Conservation (phyloP, 2,113 vertebrate genomes). For the Sturnira hondurensis region DNA sequence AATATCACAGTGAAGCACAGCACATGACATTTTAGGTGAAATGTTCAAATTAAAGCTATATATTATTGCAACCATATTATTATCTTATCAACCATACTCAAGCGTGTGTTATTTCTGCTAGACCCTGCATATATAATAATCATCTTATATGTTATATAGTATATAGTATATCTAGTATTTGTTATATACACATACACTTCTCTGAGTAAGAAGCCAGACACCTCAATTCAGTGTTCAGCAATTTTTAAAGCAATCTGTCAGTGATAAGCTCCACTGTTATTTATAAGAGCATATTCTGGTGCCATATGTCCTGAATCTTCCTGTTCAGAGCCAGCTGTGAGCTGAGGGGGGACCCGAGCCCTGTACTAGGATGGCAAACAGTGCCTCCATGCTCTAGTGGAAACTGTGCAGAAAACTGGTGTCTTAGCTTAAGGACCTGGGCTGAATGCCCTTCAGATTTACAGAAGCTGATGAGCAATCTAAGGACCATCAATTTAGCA, state of each 20-base stretch:
- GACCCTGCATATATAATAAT: too few relatives aligned
- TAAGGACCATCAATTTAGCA: conserved; percentile 92
- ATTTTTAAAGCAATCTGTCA: conserved; percentile 87
- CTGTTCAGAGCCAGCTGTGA: too few relatives aligned
- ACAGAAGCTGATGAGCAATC: conserved; percentile 89
- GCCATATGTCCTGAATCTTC: too few relatives aligned
- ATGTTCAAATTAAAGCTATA: too few relatives aligned
- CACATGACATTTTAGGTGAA: too few relatives aligned
- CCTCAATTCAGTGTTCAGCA: conserved; percentile 81
- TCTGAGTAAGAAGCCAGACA: conserved; percentile 85
- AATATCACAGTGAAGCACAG: too few relatives aligned
- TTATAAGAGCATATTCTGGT: conserved; percentile 61
- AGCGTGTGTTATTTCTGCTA: too few relatives aligned
- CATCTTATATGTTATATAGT: too few relatives aligned
- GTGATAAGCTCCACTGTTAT: conserved; percentile 81
- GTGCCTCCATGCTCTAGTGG: conserved; percentile 95
- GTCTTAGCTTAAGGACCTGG: conserved; percentile 95
- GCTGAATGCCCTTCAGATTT: conserved; percentile 93
- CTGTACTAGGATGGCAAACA: conserved; percentile 90
- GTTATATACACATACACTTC: background rate
- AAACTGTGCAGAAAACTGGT: conserved; percentile 97
- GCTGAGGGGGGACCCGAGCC: background rate
- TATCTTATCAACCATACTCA: too few relatives aligned
- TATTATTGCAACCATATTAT: too few relatives aligned
- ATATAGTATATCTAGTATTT: too few relatives aligned